A percentile compares a stretch with the other conserved stretches of the same genome.
Conservation (phyloP, 2,888 invertebrate genomes). For the Lamellibrachia columna region DNA sequence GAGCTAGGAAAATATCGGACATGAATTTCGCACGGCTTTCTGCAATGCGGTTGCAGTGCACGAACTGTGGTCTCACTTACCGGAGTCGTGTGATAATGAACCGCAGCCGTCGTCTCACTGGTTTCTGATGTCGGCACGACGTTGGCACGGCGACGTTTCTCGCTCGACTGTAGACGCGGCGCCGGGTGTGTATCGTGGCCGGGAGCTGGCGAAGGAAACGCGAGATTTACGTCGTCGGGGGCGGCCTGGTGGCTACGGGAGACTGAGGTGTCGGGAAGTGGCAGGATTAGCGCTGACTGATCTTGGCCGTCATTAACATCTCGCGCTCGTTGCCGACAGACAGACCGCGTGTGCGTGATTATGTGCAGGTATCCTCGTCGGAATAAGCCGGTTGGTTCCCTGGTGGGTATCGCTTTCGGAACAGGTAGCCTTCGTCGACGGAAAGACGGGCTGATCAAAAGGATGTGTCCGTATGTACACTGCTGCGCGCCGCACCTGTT, state of each 20-base stretch:
- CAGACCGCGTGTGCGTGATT: background rate
- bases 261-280: background rate
- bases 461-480: background rate
- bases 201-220: background rate
- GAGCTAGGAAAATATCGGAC: no score
- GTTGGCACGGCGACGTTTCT: background rate
- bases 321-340: background rate
- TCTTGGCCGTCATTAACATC: slow-evolving; percentile 4
- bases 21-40: no score
- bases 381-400: background rate
- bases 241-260: background rate
- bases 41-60: background rate
- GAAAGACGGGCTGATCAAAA: background rate
- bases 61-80: background rate
- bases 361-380: background rate
- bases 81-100: background rate
- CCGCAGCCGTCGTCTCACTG: background rate
- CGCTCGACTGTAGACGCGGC: background rate
- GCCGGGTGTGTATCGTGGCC: background rate
- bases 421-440: background rate
- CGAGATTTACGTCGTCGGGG: background rate
- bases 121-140: background rate
- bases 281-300: background rate
- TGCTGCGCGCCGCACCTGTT: background rate
- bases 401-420: slow-evolving; percentile 1